Conservation (phyloP, 1,140 invertebrate genomes). For the Pogonomyrmex californicus region DNA sequence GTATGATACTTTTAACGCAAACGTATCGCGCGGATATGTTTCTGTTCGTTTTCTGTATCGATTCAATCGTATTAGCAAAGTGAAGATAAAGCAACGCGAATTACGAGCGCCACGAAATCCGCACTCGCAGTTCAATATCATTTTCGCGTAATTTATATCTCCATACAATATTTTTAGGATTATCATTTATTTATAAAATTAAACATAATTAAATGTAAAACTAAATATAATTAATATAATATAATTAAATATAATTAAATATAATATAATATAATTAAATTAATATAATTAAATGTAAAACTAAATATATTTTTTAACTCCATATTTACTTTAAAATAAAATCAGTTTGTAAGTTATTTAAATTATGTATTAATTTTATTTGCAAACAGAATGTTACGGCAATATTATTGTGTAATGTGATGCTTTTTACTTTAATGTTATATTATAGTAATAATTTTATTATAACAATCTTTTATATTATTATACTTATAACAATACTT, state of each 20-base stretch:
- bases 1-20: slow-evolving; percentile 6
- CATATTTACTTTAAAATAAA: not conserved
- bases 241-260: too few species aligned
- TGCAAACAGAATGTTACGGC: not conserved
- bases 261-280: too few species aligned
- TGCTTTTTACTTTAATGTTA: not conserved
- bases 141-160: slow-evolving; percentile 23
- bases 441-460: not conserved
- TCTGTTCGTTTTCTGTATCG: slow-evolving; percentile 4
- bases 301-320: not conserved
- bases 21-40: slow-evolving; percentile 3
- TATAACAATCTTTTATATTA: not conserved
- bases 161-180: not conserved
- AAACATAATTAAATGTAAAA: not conserved
- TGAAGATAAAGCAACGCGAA: slow-evolving; percentile 35
- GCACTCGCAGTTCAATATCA: not conserved
- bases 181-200: slow-evolving; percentile 1
- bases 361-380: not conserved
- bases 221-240: not conserved
- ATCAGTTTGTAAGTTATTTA: not conserved
- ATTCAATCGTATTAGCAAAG: slow-evolving; percentile 19
- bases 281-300: not conserved
- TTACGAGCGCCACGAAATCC: not conserved
- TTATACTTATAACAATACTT: not conserved
- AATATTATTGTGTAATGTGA: not conserved